Evolutionary conservation across 2,797 vertebrate species (phyloP).

Genomic region (Acrossocheilus wenchowensis): DNA sequence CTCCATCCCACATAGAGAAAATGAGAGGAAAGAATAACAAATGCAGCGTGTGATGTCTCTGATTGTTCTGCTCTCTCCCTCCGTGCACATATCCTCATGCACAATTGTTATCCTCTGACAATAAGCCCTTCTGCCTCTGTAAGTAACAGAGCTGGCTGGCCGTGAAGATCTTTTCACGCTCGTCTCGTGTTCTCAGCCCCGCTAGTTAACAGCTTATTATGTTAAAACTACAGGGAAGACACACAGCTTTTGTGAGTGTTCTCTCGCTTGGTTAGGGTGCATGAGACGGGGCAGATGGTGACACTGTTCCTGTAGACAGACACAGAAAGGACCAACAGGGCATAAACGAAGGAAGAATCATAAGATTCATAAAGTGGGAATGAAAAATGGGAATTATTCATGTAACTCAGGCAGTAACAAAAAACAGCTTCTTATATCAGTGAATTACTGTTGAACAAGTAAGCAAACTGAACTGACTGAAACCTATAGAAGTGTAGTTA

Average conservation of each 20-base stretch:
- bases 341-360: not conserved
- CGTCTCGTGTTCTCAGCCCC: not conserved
- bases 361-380: not conserved
- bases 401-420: not conserved
- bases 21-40: conserved; percentile 35
- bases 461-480: not conserved
- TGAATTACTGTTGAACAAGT: not conserved
- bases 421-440: not conserved
- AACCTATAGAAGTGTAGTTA: not conserved
- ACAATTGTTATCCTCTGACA: conserved; percentile 50
- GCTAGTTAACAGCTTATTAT: conserved; percentile 33
- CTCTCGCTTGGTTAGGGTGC: conserved; percentile 36
- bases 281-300: conserved; percentile 14
- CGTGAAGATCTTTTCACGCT: conserved; percentile 34
- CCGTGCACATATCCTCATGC: conserved; percentile 35
- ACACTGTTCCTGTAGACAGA: conserved; percentile 5
- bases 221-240: conserved; percentile 42
- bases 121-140: conserved; percentile 35
- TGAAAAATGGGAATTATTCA: not conserved
- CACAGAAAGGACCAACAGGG: not conserved
- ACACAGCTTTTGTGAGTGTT: conserved; percentile 29
- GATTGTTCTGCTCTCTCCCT: conserved; percentile 47
- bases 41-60: conserved; percentile 56
- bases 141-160: conserved; percentile 32
- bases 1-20: conserved; percentile 45